Percentiles rank a stretch among this genome's conserved stretches.
Evolutionary conservation across 2,113 vertebrate genomes (phyloP).

Genomic region (Gila orcuttii): DNA sequence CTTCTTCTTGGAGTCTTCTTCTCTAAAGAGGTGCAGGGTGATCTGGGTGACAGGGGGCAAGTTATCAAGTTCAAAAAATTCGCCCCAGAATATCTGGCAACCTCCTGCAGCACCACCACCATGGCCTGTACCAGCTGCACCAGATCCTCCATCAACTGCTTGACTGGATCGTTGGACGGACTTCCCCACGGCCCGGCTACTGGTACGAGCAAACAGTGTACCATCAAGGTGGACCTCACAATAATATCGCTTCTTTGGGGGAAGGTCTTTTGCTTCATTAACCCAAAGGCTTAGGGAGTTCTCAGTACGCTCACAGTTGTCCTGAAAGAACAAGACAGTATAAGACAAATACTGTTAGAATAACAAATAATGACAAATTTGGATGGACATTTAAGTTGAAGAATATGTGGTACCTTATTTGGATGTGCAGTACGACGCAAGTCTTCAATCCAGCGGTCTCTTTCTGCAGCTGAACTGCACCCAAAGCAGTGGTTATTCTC

Average conservation of each 20-base stretch:
- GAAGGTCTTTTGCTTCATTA: constrained; percentile 88
- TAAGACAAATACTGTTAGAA: not conserved
- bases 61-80: constrained; percentile 90
- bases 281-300: constrained; percentile 89
- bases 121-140: constrained; percentile 56
- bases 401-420: constrained; percentile 78
- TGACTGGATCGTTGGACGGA: constrained; percentile 70
- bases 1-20: constrained; percentile 81
- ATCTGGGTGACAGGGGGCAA: constrained; percentile 81
- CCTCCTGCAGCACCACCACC: constrained; percentile 63
- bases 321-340: constrained; percentile 68
- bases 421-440: constrained; percentile 85
- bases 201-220: constrained; percentile 85
- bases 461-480: constrained; percentile 86
- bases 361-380: not conserved
- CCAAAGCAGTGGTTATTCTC: constrained; percentile 86
- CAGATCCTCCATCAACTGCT: constrained; percentile 62
- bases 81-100: constrained; percentile 81
- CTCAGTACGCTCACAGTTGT: constrained; percentile 86
- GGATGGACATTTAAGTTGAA: not conserved
- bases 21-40: constrained; percentile 80
- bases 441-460: constrained; percentile 92
- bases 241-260: constrained; percentile 78
- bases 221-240: constrained; percentile 88
- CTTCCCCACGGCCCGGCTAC: constrained; percentile 71